Evolutionary conservation across 2,888 invertebrate species (phyloP).

Genomic region (Polietes domitor): DNA sequence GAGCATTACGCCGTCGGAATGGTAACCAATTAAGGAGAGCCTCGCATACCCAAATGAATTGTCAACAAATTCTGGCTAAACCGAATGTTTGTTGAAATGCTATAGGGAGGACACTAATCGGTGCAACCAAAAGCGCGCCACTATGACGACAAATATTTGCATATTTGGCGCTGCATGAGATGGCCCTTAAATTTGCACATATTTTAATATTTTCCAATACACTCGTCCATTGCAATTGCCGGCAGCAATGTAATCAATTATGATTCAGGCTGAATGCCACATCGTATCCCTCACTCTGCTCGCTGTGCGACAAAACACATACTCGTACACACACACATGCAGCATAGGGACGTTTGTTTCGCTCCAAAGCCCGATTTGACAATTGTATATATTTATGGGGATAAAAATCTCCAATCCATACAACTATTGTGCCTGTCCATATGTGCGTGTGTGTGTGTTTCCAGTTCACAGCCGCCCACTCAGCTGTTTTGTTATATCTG

Average conservation of each 20-base stretch:
- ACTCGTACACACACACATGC: too few species aligned
- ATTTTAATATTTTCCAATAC: not conserved
- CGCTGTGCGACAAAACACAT: too few species aligned
- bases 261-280: not conserved
- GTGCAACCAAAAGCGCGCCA: constrained; percentile 10
- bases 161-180: not conserved
- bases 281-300: not conserved
- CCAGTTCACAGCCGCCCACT: not conserved
- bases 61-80: not conserved
- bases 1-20: not conserved
- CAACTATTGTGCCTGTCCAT: not conserved
- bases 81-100: not conserved
- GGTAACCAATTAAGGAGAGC: not conserved
- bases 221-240: not conserved
- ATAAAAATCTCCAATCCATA: not conserved
- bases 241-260: constrained; percentile 16
- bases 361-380: not conserved
- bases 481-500: not conserved
- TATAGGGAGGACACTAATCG: not conserved
- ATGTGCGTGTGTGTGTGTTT: constrained; percentile 6
- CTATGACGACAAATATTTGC: constrained; percentile 3
- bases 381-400: not conserved
- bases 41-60: not conserved
- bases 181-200: constrained; percentile 8
- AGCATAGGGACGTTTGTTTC: not conserved